A percentile compares a stretch with the other conserved stretches of the same genome.
phyloP scores from a whole-genome alignment of 2,888 invertebrate genomes.

The Nephrotoma guestfalica region DNA sequence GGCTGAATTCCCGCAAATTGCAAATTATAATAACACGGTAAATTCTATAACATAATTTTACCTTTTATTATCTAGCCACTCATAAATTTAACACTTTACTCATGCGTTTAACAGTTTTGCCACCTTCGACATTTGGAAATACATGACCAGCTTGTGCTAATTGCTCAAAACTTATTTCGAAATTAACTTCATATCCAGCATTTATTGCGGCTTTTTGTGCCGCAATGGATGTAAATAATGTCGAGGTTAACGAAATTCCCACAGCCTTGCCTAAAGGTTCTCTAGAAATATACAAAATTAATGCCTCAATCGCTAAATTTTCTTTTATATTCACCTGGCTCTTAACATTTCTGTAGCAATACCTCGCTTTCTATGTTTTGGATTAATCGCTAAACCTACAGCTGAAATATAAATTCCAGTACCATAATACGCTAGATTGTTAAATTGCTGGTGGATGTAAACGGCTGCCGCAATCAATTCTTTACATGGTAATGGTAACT shows the following conservation, averaged over 20 bases:
- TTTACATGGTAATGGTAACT: background rate
- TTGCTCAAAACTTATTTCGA: background rate
- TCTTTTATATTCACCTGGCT: background rate
- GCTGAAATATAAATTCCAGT: no score
- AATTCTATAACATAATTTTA: no score
- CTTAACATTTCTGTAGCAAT: background rate
- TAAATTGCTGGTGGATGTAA: no score
- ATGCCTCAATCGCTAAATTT: background rate
- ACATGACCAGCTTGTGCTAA: background rate
- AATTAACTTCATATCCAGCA: background rate
- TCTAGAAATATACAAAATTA: background rate
- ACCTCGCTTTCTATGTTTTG: background rate
- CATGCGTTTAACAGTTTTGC: background rate
- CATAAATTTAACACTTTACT: background rate
- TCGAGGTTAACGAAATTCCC: background rate
- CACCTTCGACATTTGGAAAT: background rate
- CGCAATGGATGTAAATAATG: background rate
- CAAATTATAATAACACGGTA: no score
- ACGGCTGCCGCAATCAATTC: background rate
- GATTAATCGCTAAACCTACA: background rate
- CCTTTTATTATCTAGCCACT: no score
- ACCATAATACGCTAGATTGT: no score
- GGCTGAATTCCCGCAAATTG: no score
- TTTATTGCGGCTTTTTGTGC: background rate
- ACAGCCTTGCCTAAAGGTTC: background rate